These are phyloP conservation scores for Cyanoramphus novaezelandiae DNA, from an alignment of 2,113 vertebrate genomes.

Conservation along the genomic window DNA sequence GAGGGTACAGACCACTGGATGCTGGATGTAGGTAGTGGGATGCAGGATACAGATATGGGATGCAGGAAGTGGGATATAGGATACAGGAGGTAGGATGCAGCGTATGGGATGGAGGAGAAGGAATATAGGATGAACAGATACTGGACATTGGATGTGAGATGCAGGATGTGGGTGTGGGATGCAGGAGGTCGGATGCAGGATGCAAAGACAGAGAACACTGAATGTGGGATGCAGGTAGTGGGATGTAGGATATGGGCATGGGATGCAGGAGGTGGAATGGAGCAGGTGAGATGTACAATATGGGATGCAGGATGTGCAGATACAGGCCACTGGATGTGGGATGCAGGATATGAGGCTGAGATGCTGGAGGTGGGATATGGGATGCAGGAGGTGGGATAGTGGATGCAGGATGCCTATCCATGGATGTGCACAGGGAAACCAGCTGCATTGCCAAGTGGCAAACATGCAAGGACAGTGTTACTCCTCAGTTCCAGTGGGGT, in stretches of 20 bases:
- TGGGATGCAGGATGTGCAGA: not conserved
- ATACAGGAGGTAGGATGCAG: too few species aligned
- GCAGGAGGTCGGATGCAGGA: not conserved
- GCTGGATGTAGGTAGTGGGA: not conserved
- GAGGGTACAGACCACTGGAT: not conserved
- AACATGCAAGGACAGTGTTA: rapidly evolving
- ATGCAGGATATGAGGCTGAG: not conserved
- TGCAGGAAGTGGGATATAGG: not conserved
- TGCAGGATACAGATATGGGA: not conserved
- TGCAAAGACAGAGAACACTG: too few species aligned
- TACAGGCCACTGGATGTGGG: rapidly evolving
- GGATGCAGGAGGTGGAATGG: not conserved
- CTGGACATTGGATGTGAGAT: too few species aligned
- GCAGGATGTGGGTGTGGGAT: not conserved
- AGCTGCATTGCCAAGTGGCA: not conserved
- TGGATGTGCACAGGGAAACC: not conserved
- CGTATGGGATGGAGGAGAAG: not conserved
- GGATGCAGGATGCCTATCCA: not conserved
- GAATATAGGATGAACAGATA: not conserved
- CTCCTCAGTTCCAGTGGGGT: not conserved
- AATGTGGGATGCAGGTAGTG: too few species aligned
- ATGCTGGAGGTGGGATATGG: not conserved
- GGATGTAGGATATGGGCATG: too few species aligned
- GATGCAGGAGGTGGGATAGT: not conserved
- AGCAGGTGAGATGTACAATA: not conserved